phyloP scores from a whole-genome alignment of 2,797 vertebrate genomes.

The Mus spretus region DNA sequence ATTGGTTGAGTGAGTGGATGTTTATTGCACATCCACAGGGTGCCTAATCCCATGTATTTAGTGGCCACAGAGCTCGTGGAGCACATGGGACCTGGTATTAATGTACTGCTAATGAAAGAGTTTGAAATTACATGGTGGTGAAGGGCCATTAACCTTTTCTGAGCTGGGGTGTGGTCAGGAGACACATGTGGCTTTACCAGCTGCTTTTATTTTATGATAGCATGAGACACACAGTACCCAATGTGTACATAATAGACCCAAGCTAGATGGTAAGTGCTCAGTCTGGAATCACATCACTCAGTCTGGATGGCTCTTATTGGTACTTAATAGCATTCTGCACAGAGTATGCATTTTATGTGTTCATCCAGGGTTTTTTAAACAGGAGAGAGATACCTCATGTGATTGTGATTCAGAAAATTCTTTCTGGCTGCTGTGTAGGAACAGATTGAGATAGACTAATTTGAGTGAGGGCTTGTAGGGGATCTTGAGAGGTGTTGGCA shows the following conservation, averaged over 20 bases:
- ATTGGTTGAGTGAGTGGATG: constrained; percentile 69
- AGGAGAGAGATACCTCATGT: constrained; percentile 30
- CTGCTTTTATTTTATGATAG: constrained; percentile 71
- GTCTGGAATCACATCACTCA: not conserved
- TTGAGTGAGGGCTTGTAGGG: constrained; percentile 52
- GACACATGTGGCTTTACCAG: constrained; percentile 63
- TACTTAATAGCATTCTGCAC: constrained; percentile 44
- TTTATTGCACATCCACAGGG: constrained; percentile 65
- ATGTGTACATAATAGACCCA: not conserved
- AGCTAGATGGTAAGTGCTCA: constrained; percentile 20
- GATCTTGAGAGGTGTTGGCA: not conserved
- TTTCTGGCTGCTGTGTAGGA: constrained; percentile 26
- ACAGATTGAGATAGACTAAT: constrained; percentile 60
- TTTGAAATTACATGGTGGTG: constrained; percentile 74
- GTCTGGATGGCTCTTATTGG: constrained; percentile 28
- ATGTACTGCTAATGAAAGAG: constrained; percentile 76
- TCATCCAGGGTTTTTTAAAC: constrained; percentile 62
- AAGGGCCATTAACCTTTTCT: constrained; percentile 72
- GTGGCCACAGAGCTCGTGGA: constrained; percentile 57
- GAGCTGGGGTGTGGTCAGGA: constrained; percentile 69
- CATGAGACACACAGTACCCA: not conserved
- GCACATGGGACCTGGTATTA: constrained; percentile 67
- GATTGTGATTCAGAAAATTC: constrained; percentile 70
- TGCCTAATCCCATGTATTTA: constrained; percentile 61
- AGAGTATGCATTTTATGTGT: constrained; percentile 11